Conservation (phyloP, 2,113 vertebrate species). For the Psophia crepitans region DNA sequence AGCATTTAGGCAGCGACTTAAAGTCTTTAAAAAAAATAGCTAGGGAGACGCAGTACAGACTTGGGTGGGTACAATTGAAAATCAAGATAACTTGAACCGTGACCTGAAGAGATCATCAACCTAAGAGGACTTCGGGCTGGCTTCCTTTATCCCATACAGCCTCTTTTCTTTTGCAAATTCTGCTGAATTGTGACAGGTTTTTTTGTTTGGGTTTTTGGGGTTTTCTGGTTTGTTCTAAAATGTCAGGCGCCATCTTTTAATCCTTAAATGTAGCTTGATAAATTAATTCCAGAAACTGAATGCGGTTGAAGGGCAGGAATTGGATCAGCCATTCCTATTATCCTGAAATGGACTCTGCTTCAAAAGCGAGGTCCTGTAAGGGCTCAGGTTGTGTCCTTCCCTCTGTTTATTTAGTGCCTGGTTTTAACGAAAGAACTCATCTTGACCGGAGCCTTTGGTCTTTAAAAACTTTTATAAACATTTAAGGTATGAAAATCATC, state of each 20-base stretch:
- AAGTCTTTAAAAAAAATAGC: slow-evolving; percentile 56
- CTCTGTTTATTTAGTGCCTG: slow-evolving; percentile 14
- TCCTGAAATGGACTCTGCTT: slow-evolving; percentile 37
- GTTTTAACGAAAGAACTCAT: neutral
- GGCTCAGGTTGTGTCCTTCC: slow-evolving; percentile 33
- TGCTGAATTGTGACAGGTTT: slow-evolving; percentile 58
- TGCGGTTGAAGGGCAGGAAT: slow-evolving; percentile 36
- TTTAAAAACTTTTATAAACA: neutral
- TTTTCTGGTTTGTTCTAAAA: slow-evolving; percentile 54
- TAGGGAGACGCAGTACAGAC: slow-evolving; percentile 13
- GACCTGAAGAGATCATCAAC: slow-evolving; percentile 69
- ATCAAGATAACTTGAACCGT: slow-evolving; percentile 72
- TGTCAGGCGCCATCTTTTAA: slow-evolving; percentile 60
- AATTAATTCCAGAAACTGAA: slow-evolving; percentile 66
- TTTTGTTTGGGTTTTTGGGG: slow-evolving; percentile 52
- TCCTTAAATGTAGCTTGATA: slow-evolving; percentile 62
- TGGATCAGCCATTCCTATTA: slow-evolving; percentile 42
- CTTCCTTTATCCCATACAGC: slow-evolving; percentile 42
- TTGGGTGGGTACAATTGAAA: slow-evolving; percentile 64
- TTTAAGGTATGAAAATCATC: neutral
- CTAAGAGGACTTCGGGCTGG: slow-evolving; percentile 62
- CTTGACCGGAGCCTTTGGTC: neutral
- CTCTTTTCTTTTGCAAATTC: slow-evolving; percentile 61
- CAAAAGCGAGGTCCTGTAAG: slow-evolving; percentile 5
- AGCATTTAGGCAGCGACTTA: slow-evolving; percentile 57